Conservation (phyloP, 2,888 invertebrate species). For the Trisateles emortualis region DNA sequence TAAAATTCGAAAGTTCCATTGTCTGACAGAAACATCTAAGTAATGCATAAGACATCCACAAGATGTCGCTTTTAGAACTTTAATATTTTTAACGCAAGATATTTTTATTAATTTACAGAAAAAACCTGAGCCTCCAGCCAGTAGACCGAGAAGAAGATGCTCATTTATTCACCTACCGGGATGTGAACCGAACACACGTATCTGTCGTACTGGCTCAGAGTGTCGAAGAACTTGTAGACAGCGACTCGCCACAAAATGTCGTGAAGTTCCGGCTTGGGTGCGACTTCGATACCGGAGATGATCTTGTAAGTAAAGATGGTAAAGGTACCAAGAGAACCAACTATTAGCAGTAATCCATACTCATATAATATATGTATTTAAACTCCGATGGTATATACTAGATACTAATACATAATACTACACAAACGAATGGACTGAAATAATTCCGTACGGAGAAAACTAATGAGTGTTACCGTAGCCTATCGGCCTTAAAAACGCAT, state of each 20-base stretch:
- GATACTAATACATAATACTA: too few species aligned
- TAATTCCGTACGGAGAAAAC: too few species aligned
- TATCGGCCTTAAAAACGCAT: too few species aligned
- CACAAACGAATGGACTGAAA: too few species aligned
- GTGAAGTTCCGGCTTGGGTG: conserved; percentile 94
- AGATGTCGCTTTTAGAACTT: conserved; percentile 23
- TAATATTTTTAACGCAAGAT: neutral
- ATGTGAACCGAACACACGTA: conserved; percentile 92
- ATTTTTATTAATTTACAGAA: too few species aligned
- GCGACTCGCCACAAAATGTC: conserved; percentile 92
- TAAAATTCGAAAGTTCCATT: neutral
- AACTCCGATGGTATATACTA: too few species aligned
- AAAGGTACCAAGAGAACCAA: too few species aligned
- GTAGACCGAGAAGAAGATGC: conserved; percentile 91
- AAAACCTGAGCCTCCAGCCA: conserved; percentile 90
- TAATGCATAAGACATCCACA: too few species aligned
- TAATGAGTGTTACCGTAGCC: too few species aligned
- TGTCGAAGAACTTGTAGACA: conserved; percentile 93
- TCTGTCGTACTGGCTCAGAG: conserved; percentile 92
- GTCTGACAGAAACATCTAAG: neutral
- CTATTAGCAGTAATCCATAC: too few species aligned
- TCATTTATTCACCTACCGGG: conserved; percentile 90
- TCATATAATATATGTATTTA: too few species aligned
- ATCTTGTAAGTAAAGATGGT: conserved; percentile 84
- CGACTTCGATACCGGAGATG: conserved; percentile 89